A percentile compares a stretch with the other conserved stretches of the same genome.
These are phyloP conservation scores for Emydura subglobosa DNA, from an alignment of 2,113 vertebrate species.

Conservation along the genomic window DNA sequence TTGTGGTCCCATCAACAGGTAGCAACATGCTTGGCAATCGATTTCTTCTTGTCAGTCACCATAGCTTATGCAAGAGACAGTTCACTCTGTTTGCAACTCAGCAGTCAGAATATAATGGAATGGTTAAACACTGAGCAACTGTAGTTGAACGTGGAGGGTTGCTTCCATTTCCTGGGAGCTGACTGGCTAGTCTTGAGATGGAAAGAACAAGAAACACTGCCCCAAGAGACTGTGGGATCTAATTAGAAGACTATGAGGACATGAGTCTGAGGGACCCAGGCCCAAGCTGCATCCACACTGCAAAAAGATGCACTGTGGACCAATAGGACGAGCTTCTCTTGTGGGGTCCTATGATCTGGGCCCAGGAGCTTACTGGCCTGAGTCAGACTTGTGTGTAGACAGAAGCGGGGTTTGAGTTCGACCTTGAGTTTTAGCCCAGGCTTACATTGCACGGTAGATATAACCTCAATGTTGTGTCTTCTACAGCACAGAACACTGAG, in stretches of 20 bases:
- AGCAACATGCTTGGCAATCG: not conserved
- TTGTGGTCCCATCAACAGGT: not conserved
- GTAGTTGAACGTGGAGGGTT: not conserved
- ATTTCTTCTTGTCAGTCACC: not conserved
- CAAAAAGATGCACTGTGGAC: not conserved
- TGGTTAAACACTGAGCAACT: not conserved
- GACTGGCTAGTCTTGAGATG: not conserved
- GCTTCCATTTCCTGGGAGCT: not conserved
- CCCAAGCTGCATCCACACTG: not conserved
- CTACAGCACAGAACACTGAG: not conserved
- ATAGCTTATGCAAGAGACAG: not conserved
- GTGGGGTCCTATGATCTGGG: not conserved
- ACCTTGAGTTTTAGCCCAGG: not conserved
- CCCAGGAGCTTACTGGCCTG: not conserved
- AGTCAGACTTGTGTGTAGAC: not conserved
- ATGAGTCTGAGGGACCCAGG: not conserved
- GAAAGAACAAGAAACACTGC: not conserved
- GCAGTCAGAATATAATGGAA: not conserved
- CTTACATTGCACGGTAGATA: not conserved
- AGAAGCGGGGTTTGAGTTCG: not conserved
- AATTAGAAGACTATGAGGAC: not conserved
- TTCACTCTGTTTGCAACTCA: not conserved
- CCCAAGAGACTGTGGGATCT: not conserved
- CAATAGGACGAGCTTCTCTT: not conserved
- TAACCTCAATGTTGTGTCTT: not conserved